Conservation (phyloP, 1,140 invertebrate species). For the Ruditapes philippinarum region DNA sequence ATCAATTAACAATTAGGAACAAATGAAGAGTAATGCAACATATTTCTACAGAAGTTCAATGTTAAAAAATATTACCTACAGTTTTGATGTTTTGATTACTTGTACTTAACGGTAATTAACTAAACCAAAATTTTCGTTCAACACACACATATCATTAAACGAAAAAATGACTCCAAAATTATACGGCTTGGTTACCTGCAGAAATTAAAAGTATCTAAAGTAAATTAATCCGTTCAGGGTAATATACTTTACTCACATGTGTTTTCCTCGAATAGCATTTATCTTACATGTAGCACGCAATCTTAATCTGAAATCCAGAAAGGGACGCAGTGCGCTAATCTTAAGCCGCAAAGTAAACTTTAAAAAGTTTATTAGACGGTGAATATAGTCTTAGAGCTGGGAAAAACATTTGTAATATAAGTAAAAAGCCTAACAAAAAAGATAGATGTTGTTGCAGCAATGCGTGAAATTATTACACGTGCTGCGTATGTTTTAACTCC, state of each 20-base stretch:
- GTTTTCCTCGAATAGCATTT: neutral
- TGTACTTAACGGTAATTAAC: too few species aligned
- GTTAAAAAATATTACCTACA: too few species aligned
- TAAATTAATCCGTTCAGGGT: slow-evolving; percentile 26
- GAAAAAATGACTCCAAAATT: slow-evolving; percentile 16
- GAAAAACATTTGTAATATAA: slow-evolving; percentile 35
- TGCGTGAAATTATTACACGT: slow-evolving; percentile 36
- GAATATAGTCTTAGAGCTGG: slow-evolving; percentile 14
- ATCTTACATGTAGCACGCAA: neutral
- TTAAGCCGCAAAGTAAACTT: neutral
- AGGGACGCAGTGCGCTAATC: neutral
- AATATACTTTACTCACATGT: slow-evolving; percentile 12
- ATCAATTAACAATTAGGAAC: too few species aligned
- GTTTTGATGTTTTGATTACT: too few species aligned
- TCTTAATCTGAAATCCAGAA: neutral
- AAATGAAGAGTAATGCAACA: too few species aligned
- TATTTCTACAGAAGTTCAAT: too few species aligned
- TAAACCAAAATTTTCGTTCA: neutral
- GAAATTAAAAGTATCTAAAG: slow-evolving; percentile 25
- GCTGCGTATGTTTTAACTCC: neutral
- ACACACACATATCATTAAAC: neutral
- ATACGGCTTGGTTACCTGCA: slow-evolving; percentile 16
- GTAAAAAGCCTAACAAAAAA: slow-evolving; percentile 22
- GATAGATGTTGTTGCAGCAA: slow-evolving; percentile 15
- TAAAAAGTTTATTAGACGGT: neutral